These are phyloP conservation scores for Odontothrips loti DNA, from an alignment of 2,888 invertebrate species.

Conservation along the genomic window DNA sequence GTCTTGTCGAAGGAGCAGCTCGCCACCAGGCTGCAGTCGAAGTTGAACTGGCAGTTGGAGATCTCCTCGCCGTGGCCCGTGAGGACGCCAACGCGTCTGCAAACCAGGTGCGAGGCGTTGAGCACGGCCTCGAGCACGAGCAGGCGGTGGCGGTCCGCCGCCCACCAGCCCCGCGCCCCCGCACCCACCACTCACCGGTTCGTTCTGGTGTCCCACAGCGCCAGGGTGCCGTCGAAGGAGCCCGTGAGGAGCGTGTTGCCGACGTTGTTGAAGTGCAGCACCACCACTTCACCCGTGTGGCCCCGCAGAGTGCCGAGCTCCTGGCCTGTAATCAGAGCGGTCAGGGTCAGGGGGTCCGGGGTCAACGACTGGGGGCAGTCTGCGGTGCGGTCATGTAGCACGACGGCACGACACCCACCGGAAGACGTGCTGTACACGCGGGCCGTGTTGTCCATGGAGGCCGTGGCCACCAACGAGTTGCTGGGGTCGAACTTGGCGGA, in stretches of 20 bases:
- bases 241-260: slow-evolving; percentile 69
- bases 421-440: slow-evolving; percentile 66
- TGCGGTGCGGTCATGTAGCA: too few relatives aligned
- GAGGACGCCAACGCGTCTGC: slow-evolving; percentile 56
- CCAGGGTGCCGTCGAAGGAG: slow-evolving; percentile 72
- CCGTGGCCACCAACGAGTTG: slow-evolving; percentile 64
- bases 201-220: slow-evolving; percentile 68
- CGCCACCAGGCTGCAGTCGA: slow-evolving; percentile 61
- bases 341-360: neutral
- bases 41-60: slow-evolving; percentile 66
- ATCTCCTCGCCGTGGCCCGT: slow-evolving; percentile 63
- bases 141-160: neutral
- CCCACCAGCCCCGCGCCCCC: slow-evolving; percentile 53
- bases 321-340: slow-evolving; percentile 48
- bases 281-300: slow-evolving; percentile 72
- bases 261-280: slow-evolving; percentile 63
- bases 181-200: slow-evolving; percentile 54
- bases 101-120: slow-evolving; percentile 27
- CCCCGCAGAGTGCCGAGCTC: slow-evolving; percentile 59
- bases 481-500: slow-evolving; percentile 64
- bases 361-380: neutral
- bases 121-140: neutral
- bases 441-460: slow-evolving; percentile 71
- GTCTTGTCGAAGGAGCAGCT: slow-evolving; percentile 68
- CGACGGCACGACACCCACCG: slow-evolving; percentile 46